phyloP scores from a whole-genome alignment of 2,797 vertebrate species.

The Fistularia commersonii region DNA sequence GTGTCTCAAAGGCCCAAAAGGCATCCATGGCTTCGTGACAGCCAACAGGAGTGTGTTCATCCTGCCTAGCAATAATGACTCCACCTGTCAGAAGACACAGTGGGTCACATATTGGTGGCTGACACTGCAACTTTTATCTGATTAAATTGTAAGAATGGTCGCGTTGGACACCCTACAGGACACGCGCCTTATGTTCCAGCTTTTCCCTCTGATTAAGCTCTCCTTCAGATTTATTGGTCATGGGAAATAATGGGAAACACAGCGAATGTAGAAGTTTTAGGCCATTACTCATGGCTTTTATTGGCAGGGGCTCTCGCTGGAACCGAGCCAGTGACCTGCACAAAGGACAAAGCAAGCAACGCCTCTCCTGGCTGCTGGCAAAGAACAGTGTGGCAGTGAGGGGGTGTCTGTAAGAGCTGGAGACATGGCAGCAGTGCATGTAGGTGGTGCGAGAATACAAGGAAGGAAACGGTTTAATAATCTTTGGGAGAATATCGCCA shows the following conservation, averaged over 20 bases:
- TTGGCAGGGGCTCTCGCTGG: conserved; percentile 68
- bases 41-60: conserved; percentile 32
- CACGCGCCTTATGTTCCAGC: conserved; percentile 48
- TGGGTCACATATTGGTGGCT: conserved; percentile 34
- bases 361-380: conserved; percentile 65
- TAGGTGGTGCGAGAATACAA: conserved; percentile 43
- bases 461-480: conserved; percentile 48
- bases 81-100: conserved; percentile 52
- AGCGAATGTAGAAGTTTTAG: conserved; percentile 70
- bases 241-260: conserved; percentile 71
- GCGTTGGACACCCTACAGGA: conserved; percentile 53
- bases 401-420: conserved; percentile 37
- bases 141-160: conserved; percentile 54
- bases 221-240: conserved; percentile 63
- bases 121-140: conserved; percentile 49
- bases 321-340: conserved; percentile 65
- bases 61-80: conserved; percentile 37
- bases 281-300: conserved; percentile 72
- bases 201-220: conserved; percentile 68
- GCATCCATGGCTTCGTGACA: conserved; percentile 32
- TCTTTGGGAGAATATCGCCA: conserved; percentile 10
- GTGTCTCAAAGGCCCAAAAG: conserved; percentile 25
- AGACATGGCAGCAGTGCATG: conserved; percentile 37
- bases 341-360: conserved; percentile 71
- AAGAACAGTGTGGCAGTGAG: conserved; percentile 36